Conservation (phyloP, 2,888 invertebrate genomes). For the Ligdia adustata region DNA sequence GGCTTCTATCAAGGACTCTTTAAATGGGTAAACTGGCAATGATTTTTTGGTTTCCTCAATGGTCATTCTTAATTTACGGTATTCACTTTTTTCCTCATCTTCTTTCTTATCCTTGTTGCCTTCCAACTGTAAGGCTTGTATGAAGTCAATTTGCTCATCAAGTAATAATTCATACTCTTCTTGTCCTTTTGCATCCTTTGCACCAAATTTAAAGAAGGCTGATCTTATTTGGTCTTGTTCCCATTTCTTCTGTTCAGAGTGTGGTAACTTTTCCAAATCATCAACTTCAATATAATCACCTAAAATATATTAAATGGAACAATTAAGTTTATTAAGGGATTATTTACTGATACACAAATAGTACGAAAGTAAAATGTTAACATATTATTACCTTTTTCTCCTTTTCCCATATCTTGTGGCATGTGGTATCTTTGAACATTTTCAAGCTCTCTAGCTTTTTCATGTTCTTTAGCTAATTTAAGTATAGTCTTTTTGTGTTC, state of each 20-base stretch:
- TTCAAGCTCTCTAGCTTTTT: constrained; percentile 96
- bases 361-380: background rate
- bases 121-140: constrained; percentile 93
- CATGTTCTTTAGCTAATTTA: constrained; percentile 97
- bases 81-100: constrained; percentile 86
- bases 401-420: constrained; percentile 94
- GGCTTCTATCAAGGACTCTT: constrained; percentile 94
- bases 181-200: constrained; percentile 90
- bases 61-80: constrained; percentile 87
- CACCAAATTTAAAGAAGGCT: constrained; percentile 96
- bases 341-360: background rate
- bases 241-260: constrained; percentile 97
- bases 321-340: background rate
- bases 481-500: constrained; percentile 96
- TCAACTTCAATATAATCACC: constrained; percentile 93
- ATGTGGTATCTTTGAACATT: constrained; percentile 97
- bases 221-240: constrained; percentile 98
- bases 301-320: constrained; percentile 42
- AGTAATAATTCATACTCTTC: constrained; percentile 96
- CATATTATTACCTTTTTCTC: constrained; percentile 79
- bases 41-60: constrained; percentile 96
- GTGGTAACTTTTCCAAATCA: constrained; percentile 92
- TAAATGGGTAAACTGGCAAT: constrained; percentile 97
- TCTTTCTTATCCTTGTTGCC: constrained; percentile 86
- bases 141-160: constrained; percentile 99